Base-by-base conservation (phyloP, 2,113 vertebrate genomes). In the Trogon melanurus region DNA sequence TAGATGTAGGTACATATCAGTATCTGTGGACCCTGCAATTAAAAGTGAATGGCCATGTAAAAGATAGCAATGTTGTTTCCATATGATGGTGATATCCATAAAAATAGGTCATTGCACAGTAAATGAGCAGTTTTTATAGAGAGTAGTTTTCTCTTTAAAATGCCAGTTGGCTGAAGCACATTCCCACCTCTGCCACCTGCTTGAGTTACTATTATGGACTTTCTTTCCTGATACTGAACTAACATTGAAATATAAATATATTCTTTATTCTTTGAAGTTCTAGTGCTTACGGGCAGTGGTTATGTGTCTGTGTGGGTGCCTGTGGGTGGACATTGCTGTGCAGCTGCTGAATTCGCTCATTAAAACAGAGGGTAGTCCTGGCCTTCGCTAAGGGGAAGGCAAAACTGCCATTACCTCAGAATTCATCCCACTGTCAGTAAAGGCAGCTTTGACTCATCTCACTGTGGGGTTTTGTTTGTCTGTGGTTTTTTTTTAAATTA, bases 41-140 rank as follows among this genome's bases (percentile, higher is more conserved):
- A 96, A 96, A 97, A 97, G 93, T 47, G 72, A 97, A 93, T 94
- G 95, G 85, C 85, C 57, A n/a, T 61, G 57, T 94, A 79, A 78
- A 85, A 70, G 51, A 47, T 48, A 74, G 32, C 0, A 0, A 44
- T 50, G 34, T 44, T 92, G 45, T 94, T 95, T 92, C 61, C 30
- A 4, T 53, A 19, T 69, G 62, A 91, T 76, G 72, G 25, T 30
- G 36, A 26, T 76, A 85, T 17, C 70, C 70, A 70, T 92, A 80
- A 93, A 95, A 93, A 64, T 47, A 91, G 82, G 86, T 74, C 30
- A 74, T 72, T 91, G 76, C 72, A 86, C 82, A 58, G 30, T 67
- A 95, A 94, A 81, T 84, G 58, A 23, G 50, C 38, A 30, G 75
- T 93, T 93, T 83, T 93, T 83, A 64, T 73, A 84, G 79, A 57